phyloP scores from a whole-genome alignment of 2,113 vertebrate genomes.

The Ranitomeya variabilis region DNA sequence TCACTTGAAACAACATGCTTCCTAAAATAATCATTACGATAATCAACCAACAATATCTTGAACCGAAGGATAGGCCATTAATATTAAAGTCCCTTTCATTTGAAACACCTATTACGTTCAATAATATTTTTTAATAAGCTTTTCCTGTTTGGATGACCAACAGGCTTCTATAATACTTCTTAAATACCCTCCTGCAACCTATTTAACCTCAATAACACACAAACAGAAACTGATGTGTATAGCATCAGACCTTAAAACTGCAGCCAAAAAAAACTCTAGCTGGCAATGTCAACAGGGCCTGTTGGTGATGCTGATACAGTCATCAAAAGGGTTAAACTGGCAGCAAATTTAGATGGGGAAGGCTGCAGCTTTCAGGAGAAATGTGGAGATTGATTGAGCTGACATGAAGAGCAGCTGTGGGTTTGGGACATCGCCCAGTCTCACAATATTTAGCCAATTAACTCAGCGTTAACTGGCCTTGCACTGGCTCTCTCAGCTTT shows the following conservation, averaged over 20 bases:
- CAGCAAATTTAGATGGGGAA: constrained; percentile 10
- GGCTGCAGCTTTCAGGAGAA: constrained; percentile 36
- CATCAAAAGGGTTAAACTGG: constrained; percentile 40
- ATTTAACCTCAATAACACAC: not conserved
- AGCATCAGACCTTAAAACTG: not conserved
- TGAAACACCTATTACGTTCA: too few relatives aligned
- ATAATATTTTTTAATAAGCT: not conserved
- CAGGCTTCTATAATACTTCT: not conserved
- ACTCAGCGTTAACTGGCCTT: constrained; percentile 50
- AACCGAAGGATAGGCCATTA: too few relatives aligned
- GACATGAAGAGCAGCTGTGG: constrained; percentile 55
- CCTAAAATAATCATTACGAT: too few relatives aligned
- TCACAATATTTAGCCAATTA: constrained; percentile 57
- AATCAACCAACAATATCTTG: too few relatives aligned
- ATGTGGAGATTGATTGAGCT: constrained; percentile 47
- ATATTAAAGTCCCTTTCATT: too few relatives aligned
- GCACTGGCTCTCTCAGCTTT: not conserved
- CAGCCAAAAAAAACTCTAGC: not conserved
- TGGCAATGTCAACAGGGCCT: not conserved
- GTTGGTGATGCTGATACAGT: not conserved
- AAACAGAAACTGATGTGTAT: not conserved
- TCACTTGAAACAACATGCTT: too few relatives aligned
- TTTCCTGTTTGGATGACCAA: not conserved
- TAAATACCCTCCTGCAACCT: not conserved
- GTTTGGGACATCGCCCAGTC: constrained; percentile 52